A percentile compares a stretch with the other conserved stretches of the same genome.
Evolutionary conservation across 2,888 invertebrate genomes (phyloP).

Genomic region (Hypomecis atomaria): DNA sequence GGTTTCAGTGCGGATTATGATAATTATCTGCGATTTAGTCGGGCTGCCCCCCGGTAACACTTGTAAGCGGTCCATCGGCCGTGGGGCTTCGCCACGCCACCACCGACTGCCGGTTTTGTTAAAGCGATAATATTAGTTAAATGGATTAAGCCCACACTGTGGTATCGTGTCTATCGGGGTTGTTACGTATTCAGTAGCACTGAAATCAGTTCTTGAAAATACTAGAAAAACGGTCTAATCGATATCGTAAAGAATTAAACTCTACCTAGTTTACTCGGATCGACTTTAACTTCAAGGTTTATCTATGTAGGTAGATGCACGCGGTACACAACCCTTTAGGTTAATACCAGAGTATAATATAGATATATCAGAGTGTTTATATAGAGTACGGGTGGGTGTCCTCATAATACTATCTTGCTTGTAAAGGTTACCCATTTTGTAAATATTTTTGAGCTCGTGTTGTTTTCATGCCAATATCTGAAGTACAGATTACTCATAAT

Average conservation of each 20-base stretch:
- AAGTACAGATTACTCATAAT: slow-evolving; percentile 10
- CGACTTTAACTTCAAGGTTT: too few species aligned
- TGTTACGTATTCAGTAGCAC: slow-evolving; percentile 6
- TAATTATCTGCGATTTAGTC: slow-evolving; percentile 50
- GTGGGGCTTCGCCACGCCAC: slow-evolving; percentile 63
- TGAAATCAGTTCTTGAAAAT: slow-evolving; percentile 17
- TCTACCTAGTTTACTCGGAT: too few species aligned
- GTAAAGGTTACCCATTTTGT: not conserved
- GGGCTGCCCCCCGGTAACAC: slow-evolving; percentile 50
- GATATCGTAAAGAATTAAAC: too few species aligned
- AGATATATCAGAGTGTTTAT: too few species aligned
- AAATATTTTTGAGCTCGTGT: slow-evolving; percentile 10
- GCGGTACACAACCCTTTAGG: too few species aligned
- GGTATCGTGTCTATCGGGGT: slow-evolving; percentile 19
- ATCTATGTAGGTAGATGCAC: too few species aligned
- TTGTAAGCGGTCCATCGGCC: slow-evolving; percentile 63
- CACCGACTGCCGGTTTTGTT: slow-evolving; percentile 48
- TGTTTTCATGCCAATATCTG: slow-evolving; percentile 11
- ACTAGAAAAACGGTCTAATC: not conserved
- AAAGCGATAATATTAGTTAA: slow-evolving; percentile 74
- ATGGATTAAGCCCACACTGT: slow-evolving; percentile 64
- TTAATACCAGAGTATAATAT: too few species aligned
- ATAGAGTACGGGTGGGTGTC: not conserved
- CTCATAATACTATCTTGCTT: not conserved
- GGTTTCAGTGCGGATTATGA: slow-evolving; percentile 52